These are phyloP conservation scores for Trogon surrucura DNA, from an alignment of 2,113 vertebrate species.

Conservation along the genomic window DNA sequence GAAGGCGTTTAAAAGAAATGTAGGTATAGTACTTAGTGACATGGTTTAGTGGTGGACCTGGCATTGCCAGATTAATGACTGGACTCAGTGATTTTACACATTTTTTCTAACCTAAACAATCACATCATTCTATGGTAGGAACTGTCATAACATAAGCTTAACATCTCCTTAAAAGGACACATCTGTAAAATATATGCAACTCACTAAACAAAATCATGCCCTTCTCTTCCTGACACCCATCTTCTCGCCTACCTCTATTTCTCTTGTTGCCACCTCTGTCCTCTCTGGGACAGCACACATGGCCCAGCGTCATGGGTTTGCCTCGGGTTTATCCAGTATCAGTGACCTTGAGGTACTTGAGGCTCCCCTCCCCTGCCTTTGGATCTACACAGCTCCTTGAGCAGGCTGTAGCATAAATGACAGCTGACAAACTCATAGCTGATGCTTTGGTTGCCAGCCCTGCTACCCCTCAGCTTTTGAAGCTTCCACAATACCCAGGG, in stretches of 20 bases:
- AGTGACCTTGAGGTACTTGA: neutral
- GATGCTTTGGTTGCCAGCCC: neutral
- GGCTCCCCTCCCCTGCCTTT: neutral
- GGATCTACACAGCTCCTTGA: neutral
- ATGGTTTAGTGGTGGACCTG: too few species aligned
- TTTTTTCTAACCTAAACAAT: too few species aligned
- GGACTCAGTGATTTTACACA: too few species aligned
- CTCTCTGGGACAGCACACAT: rapidly evolving
- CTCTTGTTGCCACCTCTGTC: neutral
- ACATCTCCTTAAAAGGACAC: neutral
- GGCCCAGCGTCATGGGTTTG: neutral
- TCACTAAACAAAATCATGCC: neutral
- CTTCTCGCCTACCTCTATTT: neutral
- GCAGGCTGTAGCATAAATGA: neutral
- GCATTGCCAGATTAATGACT: too few species aligned
- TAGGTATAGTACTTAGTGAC: too few species aligned
- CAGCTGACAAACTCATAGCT: neutral
- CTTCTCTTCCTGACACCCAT: neutral
- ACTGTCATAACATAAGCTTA: neutral
- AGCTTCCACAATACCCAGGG: neutral
- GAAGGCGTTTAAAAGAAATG: too few species aligned
- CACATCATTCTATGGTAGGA: neutral
- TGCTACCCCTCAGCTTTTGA: neutral
- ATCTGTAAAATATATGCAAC: neutral
- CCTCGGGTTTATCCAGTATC: neutral